phyloP scores from a whole-genome alignment of 2,113 vertebrate species.

The Hippocampus barbouri region DNA sequence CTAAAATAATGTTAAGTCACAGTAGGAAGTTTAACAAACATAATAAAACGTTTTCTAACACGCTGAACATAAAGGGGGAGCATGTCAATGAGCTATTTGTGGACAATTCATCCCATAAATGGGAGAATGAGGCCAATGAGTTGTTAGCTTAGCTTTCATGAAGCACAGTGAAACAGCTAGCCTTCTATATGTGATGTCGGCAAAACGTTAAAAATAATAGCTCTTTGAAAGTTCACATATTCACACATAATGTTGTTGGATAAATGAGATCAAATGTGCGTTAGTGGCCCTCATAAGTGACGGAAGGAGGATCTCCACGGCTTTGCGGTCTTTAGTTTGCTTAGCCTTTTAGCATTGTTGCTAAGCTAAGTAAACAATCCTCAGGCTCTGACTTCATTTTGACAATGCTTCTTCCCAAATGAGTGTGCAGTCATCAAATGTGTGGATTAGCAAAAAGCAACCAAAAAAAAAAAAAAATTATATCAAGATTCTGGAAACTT shows the following conservation, averaged over 20 bases:
- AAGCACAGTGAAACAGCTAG: not conserved
- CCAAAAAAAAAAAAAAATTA: not conserved
- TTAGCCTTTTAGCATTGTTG: not conserved
- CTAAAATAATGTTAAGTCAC: conserved; percentile 6
- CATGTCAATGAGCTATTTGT: not conserved
- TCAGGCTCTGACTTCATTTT: not conserved
- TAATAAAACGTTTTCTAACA: not conserved
- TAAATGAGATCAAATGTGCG: not conserved
- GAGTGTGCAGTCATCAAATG: not conserved
- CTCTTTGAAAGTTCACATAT: not conserved
- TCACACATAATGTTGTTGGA: not conserved
- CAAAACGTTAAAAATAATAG: not conserved
- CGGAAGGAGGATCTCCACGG: not conserved
- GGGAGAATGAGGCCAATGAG: not conserved
- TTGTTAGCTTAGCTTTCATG: not conserved
- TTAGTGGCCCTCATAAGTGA: not conserved
- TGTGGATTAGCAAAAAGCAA: not conserved
- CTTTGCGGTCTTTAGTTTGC: not conserved
- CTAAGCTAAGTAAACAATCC: not conserved
- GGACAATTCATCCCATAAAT: not conserved
- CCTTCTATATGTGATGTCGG: not conserved
- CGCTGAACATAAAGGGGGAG: not conserved
- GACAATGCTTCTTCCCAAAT: not conserved
- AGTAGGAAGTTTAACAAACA: conserved; percentile 21
- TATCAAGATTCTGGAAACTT: not conserved